Evolutionary conservation across 2,888 invertebrate species (phyloP).

Genomic region (Phyllotreta cruciferae): DNA sequence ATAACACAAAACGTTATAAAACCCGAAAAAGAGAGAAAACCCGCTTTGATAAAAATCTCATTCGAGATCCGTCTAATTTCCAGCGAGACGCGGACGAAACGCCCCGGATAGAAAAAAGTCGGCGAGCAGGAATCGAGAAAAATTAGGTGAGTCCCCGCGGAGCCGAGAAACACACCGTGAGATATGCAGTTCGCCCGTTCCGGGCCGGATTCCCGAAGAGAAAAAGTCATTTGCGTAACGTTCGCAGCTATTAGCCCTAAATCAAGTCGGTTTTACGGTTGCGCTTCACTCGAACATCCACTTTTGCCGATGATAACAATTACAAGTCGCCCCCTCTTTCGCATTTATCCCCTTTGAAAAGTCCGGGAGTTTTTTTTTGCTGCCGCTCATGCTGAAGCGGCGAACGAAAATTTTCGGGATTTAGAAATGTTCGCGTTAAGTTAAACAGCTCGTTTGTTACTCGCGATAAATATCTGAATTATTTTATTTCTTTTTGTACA

Average conservation of each 20-base stretch:
- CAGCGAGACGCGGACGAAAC: constrained; percentile 12
- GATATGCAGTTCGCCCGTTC: constrained; percentile 35
- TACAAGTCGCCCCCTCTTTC: constrained; percentile 30
- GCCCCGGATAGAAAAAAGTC: constrained; percentile 12
- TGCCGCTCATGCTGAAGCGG: constrained; percentile 23
- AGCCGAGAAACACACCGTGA: constrained; percentile 26
- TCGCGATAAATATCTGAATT: no score
- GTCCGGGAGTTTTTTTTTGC: constrained; percentile 24
- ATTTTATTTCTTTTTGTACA: no score
- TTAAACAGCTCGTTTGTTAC: neutral
- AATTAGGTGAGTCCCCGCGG: constrained; percentile 29
- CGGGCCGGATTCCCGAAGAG: constrained; percentile 17
- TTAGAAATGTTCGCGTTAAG: constrained; percentile 22
- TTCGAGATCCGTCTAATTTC: constrained; percentile 12
- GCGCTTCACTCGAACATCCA: constrained; percentile 39
- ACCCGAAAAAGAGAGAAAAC: neutral
- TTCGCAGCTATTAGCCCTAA: constrained; percentile 44
- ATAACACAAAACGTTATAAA: constrained; percentile 5
- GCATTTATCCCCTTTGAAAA: constrained; percentile 32
- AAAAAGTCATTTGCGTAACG: constrained; percentile 44
- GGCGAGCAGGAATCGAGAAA: constrained; percentile 22
- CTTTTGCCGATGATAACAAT: constrained; percentile 41
- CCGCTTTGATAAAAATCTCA: constrained; percentile 10
- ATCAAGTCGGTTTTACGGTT: constrained; percentile 45
- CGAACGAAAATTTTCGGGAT: constrained; percentile 24